Conservation (phyloP, 2,113 vertebrate species). For the Chunga burmeisteri region DNA sequence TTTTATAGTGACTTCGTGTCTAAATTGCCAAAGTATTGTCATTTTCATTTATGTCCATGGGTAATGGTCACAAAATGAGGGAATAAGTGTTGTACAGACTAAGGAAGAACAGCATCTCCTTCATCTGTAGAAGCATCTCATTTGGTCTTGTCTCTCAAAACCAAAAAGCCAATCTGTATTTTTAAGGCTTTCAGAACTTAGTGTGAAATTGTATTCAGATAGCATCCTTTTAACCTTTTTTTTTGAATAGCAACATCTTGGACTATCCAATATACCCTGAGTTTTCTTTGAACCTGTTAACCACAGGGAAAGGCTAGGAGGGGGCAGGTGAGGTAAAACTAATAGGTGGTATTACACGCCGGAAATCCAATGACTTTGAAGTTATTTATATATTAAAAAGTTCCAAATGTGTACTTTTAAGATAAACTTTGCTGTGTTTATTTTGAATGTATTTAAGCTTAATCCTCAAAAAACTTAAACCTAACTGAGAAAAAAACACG, state of each 20-base stretch:
- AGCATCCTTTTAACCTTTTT: background rate
- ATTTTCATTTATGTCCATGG: background rate
- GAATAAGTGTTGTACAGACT: background rate
- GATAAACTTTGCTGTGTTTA: conserved; percentile 30
- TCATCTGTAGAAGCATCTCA: background rate
- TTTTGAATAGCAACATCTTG: background rate
- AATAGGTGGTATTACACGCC: background rate
- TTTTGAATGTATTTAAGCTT: conserved; percentile 9
- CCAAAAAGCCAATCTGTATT: background rate
- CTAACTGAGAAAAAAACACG: background rate
- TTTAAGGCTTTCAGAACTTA: background rate
- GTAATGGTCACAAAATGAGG: background rate
- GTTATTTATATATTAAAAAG: background rate
- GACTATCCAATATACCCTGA: background rate
- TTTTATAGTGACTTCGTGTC: background rate
- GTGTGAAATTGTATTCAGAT: background rate
- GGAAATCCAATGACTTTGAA: conserved; percentile 39
- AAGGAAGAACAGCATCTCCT: background rate
- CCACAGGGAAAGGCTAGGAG: background rate
- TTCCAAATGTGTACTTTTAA: conserved; percentile 30
- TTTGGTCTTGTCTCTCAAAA: background rate
- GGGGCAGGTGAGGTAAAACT: background rate
- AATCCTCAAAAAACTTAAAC: conserved; percentile 15
- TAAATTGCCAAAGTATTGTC: background rate
- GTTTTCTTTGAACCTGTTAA: conserved; percentile 1